These are phyloP conservation scores for Oxystoma pomonae DNA, from an alignment of 2,888 invertebrate genomes.

Conservation along the genomic window DNA sequence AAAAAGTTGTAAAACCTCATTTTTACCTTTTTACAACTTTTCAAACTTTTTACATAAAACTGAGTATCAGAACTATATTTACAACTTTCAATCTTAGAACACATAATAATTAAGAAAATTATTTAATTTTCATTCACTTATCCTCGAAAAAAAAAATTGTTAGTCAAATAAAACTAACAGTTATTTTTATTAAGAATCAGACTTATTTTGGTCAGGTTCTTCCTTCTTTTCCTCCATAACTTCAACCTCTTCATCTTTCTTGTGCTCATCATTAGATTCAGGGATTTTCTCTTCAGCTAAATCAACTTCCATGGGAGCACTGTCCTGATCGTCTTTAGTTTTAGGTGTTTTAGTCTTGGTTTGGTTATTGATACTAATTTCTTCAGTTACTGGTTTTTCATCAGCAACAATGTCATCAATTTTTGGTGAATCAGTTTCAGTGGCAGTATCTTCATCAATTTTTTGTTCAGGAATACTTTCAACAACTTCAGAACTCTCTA, in stretches of 20 bases:
- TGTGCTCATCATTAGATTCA: neutral
- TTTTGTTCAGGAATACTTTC: conserved; percentile 1
- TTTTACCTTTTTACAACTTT: no score
- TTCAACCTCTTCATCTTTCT: neutral
- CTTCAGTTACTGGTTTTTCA: neutral
- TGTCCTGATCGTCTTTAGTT: neutral
- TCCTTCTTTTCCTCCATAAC: neutral
- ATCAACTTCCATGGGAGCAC: conserved; percentile 31
- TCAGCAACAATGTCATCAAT: neutral
- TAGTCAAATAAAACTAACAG: no score
- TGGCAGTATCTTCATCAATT: neutral
- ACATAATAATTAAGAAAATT: no score
- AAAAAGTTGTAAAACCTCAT: no score
- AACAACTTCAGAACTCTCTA: conserved; percentile 2
- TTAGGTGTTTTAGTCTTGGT: conserved; percentile 7
- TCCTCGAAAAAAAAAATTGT: conserved; percentile 6
- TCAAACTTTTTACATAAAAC: no score
- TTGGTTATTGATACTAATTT: neutral
- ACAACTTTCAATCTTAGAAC: no score
- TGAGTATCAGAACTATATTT: no score
- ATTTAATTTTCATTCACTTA: no score
- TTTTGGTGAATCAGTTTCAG: neutral
- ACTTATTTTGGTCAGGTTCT: conserved; percentile 13
- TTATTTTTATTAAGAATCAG: conserved; percentile 13
- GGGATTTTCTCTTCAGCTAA: conserved; percentile 19